phyloP scores from a whole-genome alignment of 2,797 vertebrate species.

The Hemibagrus guttatus region DNA sequence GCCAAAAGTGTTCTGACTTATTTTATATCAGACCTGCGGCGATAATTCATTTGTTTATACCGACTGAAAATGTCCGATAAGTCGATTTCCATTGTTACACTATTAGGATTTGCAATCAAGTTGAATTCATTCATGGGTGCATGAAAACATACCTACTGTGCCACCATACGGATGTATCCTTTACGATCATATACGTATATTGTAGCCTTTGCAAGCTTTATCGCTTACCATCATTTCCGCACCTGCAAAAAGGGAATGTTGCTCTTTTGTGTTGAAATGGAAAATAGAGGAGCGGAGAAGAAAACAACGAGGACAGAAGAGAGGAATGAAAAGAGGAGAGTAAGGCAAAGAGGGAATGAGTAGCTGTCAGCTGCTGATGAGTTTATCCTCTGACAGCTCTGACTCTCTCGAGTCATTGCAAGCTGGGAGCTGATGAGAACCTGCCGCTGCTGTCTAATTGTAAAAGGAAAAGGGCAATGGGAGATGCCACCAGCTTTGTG shows the following conservation, averaged over 20 bases:
- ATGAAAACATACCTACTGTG: too few relatives aligned
- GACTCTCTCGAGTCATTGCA: conserved; percentile 47
- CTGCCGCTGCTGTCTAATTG: conserved; percentile 54
- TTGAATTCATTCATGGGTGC: too few relatives aligned
- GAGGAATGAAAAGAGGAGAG: not conserved
- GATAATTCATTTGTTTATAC: too few relatives aligned
- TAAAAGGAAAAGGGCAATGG: conserved; percentile 47
- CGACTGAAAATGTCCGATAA: too few relatives aligned
- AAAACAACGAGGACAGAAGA: not conserved
- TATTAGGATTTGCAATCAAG: too few relatives aligned
- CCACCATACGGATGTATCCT: too few relatives aligned
- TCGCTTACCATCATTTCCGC: not conserved
- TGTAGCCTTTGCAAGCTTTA: too few relatives aligned
- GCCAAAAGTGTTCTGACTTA: too few relatives aligned
- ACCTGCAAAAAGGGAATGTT: not conserved
- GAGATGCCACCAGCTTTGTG: conserved; percentile 45
- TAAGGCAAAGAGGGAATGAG: conserved; percentile 33
- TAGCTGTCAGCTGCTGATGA: conserved; percentile 49
- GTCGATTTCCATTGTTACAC: too few relatives aligned
- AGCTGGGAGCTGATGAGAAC: conserved; percentile 51
- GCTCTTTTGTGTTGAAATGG: not conserved
- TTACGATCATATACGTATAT: too few relatives aligned
- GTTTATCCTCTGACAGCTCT: conserved; percentile 53
- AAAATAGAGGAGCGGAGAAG: not conserved
- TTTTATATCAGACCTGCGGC: too few relatives aligned